Percentiles rank a stretch among this genome's conserved stretches.
Conservation (phyloP, 2,797 vertebrate genomes). For the Amblyopsis hoosieri region DNA sequence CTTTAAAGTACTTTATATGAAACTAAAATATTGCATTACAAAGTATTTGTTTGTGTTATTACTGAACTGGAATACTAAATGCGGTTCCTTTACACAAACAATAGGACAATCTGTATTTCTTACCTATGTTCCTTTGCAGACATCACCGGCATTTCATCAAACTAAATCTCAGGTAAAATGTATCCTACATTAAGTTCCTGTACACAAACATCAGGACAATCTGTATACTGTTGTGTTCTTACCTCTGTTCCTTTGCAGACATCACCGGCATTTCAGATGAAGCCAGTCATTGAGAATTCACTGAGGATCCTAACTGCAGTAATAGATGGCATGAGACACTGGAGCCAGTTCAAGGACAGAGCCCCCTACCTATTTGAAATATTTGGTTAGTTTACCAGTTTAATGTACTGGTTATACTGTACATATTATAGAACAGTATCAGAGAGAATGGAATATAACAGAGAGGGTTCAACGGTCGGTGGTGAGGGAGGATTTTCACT, state of each 20-base stretch:
- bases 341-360: constrained; percentile 86
- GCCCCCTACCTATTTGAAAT: constrained; percentile 87
- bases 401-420: not conserved
- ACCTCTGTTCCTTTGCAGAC: constrained; percentile 56
- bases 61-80: no score
- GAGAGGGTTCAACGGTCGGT: no score
- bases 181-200: not conserved
- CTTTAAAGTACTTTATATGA: no score
- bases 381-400: constrained; percentile 80
- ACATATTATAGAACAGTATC: not conserved
- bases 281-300: constrained; percentile 77
- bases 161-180: no score
- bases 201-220: not conserved
- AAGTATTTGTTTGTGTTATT: no score
- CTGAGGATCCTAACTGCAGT: constrained; percentile 88
- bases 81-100: no score
- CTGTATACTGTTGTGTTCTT: constrained; percentile 1
- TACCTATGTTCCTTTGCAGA: no score
- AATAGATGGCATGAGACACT: constrained; percentile 91
- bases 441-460: no score
- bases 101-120: no score
- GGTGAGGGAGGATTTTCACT: no score
- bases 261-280: constrained; percentile 53
- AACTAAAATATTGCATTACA: not conserved
- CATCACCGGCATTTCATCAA: no score